phyloP scores from a whole-genome alignment of 2,113 vertebrate genomes.

The cattle (Bos taurus) region ARS-UCD2.0 NC_037356.1:47665001-47665500 shows the following conservation, averaged over 20 bases:
- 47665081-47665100: not conserved
- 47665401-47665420: not conserved
- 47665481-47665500: not conserved
- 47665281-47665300: rapidly evolving
- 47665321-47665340: rapidly evolving
- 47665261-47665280: not conserved
- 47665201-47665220: not conserved
- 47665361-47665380: not conserved
- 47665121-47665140: too few relatives aligned
- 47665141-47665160: not conserved
- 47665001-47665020: not conserved
- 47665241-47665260: not conserved
- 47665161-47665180: not conserved
- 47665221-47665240: not conserved
- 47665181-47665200: not conserved
- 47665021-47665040: not conserved
- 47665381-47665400: not conserved
- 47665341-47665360: too few relatives aligned
- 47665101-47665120: not conserved
- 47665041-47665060: too few relatives aligned
- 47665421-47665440: not conserved
- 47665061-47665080: not conserved
- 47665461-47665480: not conserved
- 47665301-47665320: not conserved
- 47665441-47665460: not conserved